Conservation (phyloP, 2,113 vertebrate species). For the Phoxinus phoxinus region DNA sequence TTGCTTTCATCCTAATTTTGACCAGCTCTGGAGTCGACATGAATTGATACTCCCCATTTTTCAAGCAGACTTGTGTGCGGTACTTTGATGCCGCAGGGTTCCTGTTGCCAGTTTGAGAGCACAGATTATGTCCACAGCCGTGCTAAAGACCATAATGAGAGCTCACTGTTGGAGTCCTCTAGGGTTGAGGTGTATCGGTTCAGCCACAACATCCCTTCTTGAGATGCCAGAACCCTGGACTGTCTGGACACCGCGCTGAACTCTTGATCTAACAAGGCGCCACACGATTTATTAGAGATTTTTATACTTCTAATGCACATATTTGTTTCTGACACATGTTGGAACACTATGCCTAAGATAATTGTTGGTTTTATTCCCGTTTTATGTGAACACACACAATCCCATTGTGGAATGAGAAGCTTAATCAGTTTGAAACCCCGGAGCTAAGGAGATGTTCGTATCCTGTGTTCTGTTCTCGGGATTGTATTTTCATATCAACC, state of each 20-base stretch:
- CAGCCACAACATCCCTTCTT: constrained; percentile 35
- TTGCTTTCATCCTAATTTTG: not conserved
- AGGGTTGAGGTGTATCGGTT: constrained; percentile 34
- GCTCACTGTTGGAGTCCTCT: constrained; percentile 47
- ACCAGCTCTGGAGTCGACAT: not conserved
- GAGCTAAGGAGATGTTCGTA: constrained; percentile 7
- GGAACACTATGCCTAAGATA: constrained; percentile 20
- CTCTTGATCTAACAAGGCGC: constrained; percentile 61
- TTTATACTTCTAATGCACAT: constrained; percentile 58
- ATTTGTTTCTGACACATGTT: constrained; percentile 58
- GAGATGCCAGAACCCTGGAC: constrained; percentile 54
- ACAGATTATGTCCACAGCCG: constrained; percentile 3
- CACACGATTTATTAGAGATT: constrained; percentile 63
- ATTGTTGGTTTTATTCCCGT: constrained; percentile 49
- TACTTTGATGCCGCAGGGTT: not conserved
- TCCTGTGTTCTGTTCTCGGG: not conserved
- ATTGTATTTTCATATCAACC: constrained; percentile 5
- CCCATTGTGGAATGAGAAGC: constrained; percentile 29
- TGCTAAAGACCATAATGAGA: constrained; percentile 51
- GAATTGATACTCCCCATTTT: not conserved
- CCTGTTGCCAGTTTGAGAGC: constrained; percentile 5
- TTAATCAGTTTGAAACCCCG: constrained; percentile 1
- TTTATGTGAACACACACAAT: constrained; percentile 53
- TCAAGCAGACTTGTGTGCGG: not conserved
- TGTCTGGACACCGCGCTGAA: constrained; percentile 51